Conservation (phyloP, 2,888 invertebrate genomes). For the Oligia strigilis region DNA sequence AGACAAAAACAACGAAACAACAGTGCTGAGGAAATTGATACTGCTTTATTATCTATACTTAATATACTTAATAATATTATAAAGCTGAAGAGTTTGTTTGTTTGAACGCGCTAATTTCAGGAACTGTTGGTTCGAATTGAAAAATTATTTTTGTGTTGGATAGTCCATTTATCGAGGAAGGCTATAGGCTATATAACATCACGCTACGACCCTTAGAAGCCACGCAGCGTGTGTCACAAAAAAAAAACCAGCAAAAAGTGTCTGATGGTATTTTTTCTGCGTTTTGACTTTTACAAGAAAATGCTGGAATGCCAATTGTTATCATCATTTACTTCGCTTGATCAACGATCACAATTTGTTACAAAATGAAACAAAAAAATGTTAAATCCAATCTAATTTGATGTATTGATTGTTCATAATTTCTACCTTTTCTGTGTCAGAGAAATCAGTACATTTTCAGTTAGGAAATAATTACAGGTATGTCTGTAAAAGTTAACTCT, state of each 20-base stretch:
- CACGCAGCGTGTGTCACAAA: no score
- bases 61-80: no score
- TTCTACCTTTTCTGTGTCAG: not conserved
- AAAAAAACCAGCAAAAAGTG: slow-evolving; percentile 1
- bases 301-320: not conserved
- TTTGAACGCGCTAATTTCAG: no score
- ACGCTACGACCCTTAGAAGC: no score
- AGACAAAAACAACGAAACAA: slow-evolving; percentile 37
- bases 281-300: not conserved
- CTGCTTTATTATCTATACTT: not conserved
- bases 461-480: not conserved
- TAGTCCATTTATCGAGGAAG: no score
- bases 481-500: not conserved
- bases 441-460: not conserved
- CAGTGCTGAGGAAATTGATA: not conserved
- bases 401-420: not conserved
- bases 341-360: not conserved
- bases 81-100: no score
- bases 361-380: not conserved
- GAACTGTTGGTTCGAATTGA: no score
- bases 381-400: not conserved
- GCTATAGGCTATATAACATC: no score
- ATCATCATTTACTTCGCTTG: not conserved
- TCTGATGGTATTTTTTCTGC: not conserved
- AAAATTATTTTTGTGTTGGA: no score